A percentile compares a stretch with the other conserved stretches of the same genome.
Conservation (phyloP, 2,113 vertebrate genomes). For the Oncorhynchus gorbuscha region DNA sequence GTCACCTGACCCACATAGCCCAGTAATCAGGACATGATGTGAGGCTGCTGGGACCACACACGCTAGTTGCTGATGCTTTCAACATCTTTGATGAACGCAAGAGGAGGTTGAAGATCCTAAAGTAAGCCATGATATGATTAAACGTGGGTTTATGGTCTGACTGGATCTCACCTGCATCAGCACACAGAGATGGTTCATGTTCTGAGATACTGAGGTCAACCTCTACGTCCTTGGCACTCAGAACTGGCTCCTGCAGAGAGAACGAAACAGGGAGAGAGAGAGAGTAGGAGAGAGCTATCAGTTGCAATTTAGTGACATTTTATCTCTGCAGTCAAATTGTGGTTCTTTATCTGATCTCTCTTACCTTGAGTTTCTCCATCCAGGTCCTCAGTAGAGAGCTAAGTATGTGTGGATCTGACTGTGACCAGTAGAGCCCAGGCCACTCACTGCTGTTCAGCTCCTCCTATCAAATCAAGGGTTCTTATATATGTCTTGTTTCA, state of each 20-base stretch:
- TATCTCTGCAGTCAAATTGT: not conserved
- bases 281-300: not conserved
- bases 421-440: conserved; percentile 74
- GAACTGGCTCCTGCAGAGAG: conserved; percentile 70
- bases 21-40: conserved; percentile 75
- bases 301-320: not conserved
- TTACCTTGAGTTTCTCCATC: conserved; percentile 77
- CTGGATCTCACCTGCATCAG: conserved; percentile 66
- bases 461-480: conserved; percentile 53
- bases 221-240: conserved; percentile 67
- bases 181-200: conserved; percentile 50
- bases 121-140: not conserved
- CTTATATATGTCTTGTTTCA: no score
- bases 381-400: conserved; percentile 76
- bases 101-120: not conserved
- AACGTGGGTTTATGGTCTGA: not conserved
- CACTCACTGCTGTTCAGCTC: conserved; percentile 76
- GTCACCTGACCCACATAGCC: conserved; percentile 72
- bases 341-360: conserved; percentile 17
- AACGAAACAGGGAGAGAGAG: not conserved
- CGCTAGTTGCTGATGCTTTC: not conserved
- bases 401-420: conserved; percentile 71
- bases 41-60: conserved; percentile 50
- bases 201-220: conserved; percentile 40
- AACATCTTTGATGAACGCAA: not conserved